Conservation (phyloP, 2,797 vertebrate genomes). For the Monodelphis domestica region DNA sequence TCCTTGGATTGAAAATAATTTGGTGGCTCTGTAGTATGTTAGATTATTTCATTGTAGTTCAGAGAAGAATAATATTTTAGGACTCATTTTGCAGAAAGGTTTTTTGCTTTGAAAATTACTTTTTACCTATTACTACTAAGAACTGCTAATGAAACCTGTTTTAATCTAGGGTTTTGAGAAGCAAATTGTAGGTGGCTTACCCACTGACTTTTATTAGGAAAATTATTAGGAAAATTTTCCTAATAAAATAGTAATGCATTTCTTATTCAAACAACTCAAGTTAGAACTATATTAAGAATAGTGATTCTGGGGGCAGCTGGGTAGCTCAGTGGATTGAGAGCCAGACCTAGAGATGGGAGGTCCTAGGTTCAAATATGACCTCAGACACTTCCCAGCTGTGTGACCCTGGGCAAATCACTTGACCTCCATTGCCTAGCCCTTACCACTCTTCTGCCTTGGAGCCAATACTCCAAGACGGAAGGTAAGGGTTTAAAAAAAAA, state of each 20-base stretch:
- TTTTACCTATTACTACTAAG: slow-evolving; percentile 15
- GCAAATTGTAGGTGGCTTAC: background rate
- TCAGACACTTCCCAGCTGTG: too few relatives aligned
- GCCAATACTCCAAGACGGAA: too few relatives aligned
- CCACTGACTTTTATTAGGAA: background rate
- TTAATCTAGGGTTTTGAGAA: slow-evolving; percentile 15
- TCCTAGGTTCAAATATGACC: too few relatives aligned
- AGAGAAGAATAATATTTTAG: slow-evolving; percentile 20
- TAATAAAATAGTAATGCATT: background rate
- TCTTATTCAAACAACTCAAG: background rate
- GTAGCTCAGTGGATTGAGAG: too few relatives aligned
- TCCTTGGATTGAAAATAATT: slow-evolving; percentile 22
- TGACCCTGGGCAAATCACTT: too few relatives aligned
- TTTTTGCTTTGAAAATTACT: slow-evolving; percentile 16
- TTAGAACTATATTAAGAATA: background rate
- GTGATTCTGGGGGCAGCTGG: too few relatives aligned
- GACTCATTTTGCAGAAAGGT: background rate
- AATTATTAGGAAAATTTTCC: too few relatives aligned
- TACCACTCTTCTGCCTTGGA: too few relatives aligned
- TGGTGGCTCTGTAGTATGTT: background rate
- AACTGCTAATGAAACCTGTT: background rate
- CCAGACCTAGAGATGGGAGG: too few relatives aligned
- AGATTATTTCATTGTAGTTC: background rate
- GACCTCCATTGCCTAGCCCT: too few relatives aligned
- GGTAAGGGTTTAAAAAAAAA: slow-evolving; percentile 13